phyloP scores from a whole-genome alignment of 2,888 invertebrate species.

The Alentia gelatinosa region DNA sequence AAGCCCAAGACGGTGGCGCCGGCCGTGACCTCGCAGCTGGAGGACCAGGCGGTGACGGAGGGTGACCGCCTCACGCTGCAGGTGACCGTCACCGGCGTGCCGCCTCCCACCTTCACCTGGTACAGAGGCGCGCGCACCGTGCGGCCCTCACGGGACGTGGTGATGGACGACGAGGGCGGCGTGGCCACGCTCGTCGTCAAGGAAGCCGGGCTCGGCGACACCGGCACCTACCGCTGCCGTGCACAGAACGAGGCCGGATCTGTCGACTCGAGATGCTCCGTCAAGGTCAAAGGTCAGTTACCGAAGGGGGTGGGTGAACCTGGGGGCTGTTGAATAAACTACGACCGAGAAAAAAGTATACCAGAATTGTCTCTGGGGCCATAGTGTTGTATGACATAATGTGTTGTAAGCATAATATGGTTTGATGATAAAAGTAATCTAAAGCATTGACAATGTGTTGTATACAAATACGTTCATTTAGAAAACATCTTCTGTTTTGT shows the following conservation, averaged over 20 bases:
- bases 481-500: no score
- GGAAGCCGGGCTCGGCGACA: neutral
- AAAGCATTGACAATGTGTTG: no score
- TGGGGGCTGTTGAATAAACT: no score
- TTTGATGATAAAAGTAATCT: no score
- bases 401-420: no score
- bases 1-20: conserved; percentile 39
- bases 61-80: conserved; percentile 88
- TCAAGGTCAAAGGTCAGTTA: conserved; percentile 36
- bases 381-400: no score
- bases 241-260: conserved; percentile 37
- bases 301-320: no score
- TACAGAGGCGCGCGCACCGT: conserved; percentile 75
- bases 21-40: neutral
- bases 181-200: neutral
- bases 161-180: neutral
- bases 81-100: conserved; percentile 84
- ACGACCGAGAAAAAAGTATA: no score
- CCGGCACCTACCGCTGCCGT: neutral
- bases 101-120: conserved; percentile 83
- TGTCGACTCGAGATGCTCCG: neutral
- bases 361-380: no score
- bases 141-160: conserved; percentile 13
- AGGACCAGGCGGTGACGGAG: neutral
- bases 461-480: no score